Conservation (phyloP, 1,140 invertebrate species). For the Drosophila mauritiana region DNA sequence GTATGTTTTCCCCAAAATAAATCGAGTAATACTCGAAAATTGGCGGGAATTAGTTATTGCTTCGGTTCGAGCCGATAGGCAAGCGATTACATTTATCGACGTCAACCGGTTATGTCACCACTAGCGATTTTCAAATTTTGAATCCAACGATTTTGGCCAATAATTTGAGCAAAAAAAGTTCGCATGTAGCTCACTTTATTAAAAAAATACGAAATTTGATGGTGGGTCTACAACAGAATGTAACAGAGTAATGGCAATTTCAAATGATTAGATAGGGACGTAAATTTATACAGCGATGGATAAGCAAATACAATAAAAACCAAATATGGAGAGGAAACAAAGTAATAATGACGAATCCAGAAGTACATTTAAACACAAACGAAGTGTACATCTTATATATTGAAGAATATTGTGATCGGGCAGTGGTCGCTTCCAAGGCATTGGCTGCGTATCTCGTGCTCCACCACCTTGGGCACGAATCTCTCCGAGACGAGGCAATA, state of each 20-base stretch:
- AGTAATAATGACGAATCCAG: constrained; percentile 1
- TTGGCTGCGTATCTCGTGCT: constrained; percentile 90
- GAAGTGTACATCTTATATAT: constrained; percentile 84
- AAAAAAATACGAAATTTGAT: constrained; percentile 26
- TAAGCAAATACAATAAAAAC: not conserved
- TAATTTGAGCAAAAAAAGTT: not conserved
- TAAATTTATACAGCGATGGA: not conserved
- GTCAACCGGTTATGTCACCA: not conserved
- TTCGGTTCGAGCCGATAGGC: not conserved
- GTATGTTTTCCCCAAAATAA: constrained; percentile 1
- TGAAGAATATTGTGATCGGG: constrained; percentile 90
- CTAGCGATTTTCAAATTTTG: not conserved
- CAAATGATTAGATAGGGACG: not conserved
- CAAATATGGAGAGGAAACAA: not conserved
- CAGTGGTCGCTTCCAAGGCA: constrained; percentile 96
- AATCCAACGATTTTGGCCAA: not conserved
- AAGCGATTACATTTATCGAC: not conserved
- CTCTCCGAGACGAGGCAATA: constrained; percentile 96
- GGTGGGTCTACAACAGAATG: constrained; percentile 24
- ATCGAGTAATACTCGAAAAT: not conserved
- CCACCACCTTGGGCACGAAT: constrained; percentile 91
- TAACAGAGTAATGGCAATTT: constrained; percentile 3
- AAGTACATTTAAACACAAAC: constrained; percentile 6
- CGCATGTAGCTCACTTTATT: constrained; percentile 14
- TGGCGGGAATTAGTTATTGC: not conserved